These are phyloP conservation scores for Lordiphosa andalusiaca DNA, from an alignment of 2,888 invertebrate genomes.

Conservation along the genomic window DNA sequence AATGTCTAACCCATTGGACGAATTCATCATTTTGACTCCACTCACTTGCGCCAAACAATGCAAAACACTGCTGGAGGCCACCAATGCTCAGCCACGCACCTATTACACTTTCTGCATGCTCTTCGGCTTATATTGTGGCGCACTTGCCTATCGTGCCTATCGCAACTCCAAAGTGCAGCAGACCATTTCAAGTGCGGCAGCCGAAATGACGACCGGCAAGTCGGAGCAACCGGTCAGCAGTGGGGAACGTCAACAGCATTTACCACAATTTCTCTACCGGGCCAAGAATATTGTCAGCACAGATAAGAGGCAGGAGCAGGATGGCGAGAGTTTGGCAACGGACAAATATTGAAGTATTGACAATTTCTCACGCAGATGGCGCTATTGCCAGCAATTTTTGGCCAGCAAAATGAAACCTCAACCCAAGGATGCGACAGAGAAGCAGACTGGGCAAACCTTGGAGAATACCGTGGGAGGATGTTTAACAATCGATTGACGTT, in stretches of 20 bases:
- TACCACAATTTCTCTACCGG: slow-evolving; percentile 5
- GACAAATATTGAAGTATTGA: background rate
- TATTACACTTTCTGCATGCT: slow-evolving; percentile 12
- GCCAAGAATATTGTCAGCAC: slow-evolving; percentile 6
- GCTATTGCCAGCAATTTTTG: slow-evolving; percentile 3
- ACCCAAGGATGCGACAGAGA: background rate
- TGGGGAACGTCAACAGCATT: background rate
- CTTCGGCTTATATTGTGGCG: slow-evolving; percentile 24
- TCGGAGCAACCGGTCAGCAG: background rate
- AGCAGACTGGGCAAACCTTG: background rate
- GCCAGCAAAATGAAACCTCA: background rate
- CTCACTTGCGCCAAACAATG: slow-evolving; percentile 20
- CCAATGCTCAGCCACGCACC: background rate
- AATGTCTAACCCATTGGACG: slow-evolving; percentile 12
- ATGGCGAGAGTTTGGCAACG: background rate
- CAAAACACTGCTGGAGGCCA: slow-evolving; percentile 12
- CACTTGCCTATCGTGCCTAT: slow-evolving; percentile 15
- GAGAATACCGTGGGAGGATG: background rate
- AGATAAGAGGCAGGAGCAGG: slow-evolving; percentile 3
- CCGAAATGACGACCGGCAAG: background rate
- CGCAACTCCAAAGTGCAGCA: background rate
- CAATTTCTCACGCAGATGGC: slow-evolving; percentile 9
- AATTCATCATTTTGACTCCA: slow-evolving; percentile 26
- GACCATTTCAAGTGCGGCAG: background rate
- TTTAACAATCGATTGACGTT: no score